phyloP scores from a whole-genome alignment of 2,888 invertebrate genomes.

The Plebejus melissa region DNA sequence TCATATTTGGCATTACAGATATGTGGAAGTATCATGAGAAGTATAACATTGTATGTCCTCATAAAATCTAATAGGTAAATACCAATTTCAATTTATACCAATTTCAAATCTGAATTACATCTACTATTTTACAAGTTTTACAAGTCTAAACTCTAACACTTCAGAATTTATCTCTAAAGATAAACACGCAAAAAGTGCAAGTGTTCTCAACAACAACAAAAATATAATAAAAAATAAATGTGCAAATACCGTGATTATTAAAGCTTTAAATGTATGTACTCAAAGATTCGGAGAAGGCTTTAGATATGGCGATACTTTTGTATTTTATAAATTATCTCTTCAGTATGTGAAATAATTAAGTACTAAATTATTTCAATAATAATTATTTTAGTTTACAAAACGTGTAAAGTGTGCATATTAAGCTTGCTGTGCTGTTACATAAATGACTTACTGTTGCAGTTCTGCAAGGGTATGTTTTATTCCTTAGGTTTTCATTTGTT shows the following conservation, averaged over 20 bases:
- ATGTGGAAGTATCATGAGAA: not conserved
- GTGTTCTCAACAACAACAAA: not conserved
- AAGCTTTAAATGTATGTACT: not conserved
- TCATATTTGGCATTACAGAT: not conserved
- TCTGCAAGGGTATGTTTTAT: not conserved
- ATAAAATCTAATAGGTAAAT: not conserved
- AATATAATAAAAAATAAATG: not conserved
- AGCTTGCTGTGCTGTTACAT: not conserved
- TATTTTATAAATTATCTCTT: not conserved
- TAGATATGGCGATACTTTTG: not conserved
- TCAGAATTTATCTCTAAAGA: not conserved
- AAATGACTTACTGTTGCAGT: conserved; percentile 4
- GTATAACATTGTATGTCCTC: not conserved
- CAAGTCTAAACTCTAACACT: not conserved
- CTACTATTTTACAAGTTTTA: not conserved
- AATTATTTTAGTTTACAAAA: not conserved
- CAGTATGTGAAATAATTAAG: not conserved
- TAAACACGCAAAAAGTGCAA: conserved; percentile 1
- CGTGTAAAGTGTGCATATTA: not conserved
- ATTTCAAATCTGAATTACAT: not conserved
- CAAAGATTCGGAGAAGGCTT: not conserved
- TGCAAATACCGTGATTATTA: not conserved
- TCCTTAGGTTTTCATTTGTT: conserved; percentile 1
- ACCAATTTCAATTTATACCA: not conserved
- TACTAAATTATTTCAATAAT: not conserved